These are phyloP conservation scores for Drosophila imparisetae DNA, from an alignment of 2,888 invertebrate species.

Conservation along the genomic window DNA sequence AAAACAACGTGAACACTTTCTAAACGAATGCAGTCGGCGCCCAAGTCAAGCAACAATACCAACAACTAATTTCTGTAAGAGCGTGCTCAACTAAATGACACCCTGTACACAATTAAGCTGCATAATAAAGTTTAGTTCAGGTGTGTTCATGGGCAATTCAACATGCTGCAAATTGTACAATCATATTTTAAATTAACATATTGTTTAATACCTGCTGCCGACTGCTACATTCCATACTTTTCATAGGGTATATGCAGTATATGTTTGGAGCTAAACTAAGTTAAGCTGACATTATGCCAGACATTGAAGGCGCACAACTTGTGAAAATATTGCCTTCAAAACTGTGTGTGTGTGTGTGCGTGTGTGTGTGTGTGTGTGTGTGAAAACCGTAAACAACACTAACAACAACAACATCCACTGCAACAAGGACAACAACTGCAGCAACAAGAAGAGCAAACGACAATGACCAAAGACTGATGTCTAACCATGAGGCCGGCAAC, in stretches of 20 bases:
- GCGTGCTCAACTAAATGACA: neutral
- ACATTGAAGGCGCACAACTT: constrained; percentile 35
- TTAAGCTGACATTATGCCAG: constrained; percentile 44
- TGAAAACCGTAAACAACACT: constrained; percentile 60
- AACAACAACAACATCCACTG: constrained; percentile 25
- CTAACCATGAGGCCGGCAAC: constrained; percentile 63
- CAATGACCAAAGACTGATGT: constrained; percentile 59
- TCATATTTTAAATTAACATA: neutral
- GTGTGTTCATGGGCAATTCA: neutral
- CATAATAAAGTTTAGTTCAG: neutral
- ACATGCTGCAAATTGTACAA: neutral
- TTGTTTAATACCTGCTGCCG: neutral
- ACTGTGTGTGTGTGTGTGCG: constrained; percentile 7
- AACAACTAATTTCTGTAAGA: neutral
- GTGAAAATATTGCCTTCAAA: constrained; percentile 51
- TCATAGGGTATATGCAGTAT: constrained; percentile 21
- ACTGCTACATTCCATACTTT: fast-evolving
- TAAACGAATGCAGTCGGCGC: constrained; percentile 28
- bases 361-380: constrained; percentile 28
- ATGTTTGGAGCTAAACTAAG: constrained; percentile 35
- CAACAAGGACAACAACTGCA: constrained; percentile 21
- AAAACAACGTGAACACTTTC: constrained; percentile 23
- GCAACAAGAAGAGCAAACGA: constrained; percentile 33
- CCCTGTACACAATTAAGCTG: constrained; percentile 1
- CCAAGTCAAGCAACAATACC: constrained; percentile 4